phyloP scores from a whole-genome alignment of 2,113 vertebrate species.

The Sciurus niger region DNA sequence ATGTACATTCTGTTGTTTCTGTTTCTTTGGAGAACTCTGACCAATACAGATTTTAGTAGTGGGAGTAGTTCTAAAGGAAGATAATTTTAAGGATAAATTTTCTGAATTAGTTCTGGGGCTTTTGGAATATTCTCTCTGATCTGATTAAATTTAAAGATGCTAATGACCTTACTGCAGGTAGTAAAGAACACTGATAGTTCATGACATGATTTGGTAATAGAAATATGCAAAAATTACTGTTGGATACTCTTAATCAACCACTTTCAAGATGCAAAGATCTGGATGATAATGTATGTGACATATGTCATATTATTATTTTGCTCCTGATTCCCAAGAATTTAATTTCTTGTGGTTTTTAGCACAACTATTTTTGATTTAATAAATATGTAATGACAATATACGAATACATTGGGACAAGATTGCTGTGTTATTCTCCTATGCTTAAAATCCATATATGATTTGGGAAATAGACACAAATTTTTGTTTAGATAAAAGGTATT shows the following conservation, averaged over 20 bases:
- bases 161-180: background rate
- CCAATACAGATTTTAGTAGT: background rate
- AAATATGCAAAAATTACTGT: background rate
- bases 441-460: slow-evolving; percentile 20
- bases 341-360: background rate
- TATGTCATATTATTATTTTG: background rate
- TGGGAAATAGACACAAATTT: background rate
- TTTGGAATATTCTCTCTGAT: background rate
- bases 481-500: slow-evolving; percentile 48
- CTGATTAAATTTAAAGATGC: background rate
- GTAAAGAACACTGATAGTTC: background rate
- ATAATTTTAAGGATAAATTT: background rate
- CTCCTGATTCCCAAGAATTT: background rate
- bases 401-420: background rate
- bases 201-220: background rate
- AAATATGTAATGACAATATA: background rate
- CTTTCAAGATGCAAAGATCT: background rate
- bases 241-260: too few relatives aligned
- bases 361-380: background rate
- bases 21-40: background rate
- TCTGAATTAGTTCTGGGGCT: background rate
- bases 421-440: background rate
- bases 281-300: background rate
- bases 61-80: background rate
- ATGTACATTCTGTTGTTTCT: background rate